phyloP scores from a whole-genome alignment of 2,888 invertebrate genomes.

The Phasia obesa region DNA sequence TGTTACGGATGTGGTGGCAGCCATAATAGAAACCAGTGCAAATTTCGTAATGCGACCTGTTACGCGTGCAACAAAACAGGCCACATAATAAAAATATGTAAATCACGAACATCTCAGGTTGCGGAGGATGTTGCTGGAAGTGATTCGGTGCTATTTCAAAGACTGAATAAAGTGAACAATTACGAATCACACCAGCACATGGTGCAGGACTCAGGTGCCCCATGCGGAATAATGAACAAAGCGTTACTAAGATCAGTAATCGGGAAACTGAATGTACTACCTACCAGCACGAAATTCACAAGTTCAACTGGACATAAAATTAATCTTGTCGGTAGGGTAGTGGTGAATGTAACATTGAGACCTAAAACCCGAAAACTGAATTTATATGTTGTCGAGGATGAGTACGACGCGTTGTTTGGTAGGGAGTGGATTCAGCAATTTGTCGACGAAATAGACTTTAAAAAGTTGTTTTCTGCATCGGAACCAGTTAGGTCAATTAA shows the following conservation, averaged over 20 bases:
- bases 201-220: conserved; percentile 48
- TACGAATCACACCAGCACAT: neutral
- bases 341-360: conserved; percentile 28
- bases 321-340: conserved; percentile 13
- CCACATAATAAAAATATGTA: conserved; percentile 23
- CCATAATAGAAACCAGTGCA: conserved; percentile 14
- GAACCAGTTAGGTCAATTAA: conserved; percentile 24
- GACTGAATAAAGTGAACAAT: conserved; percentile 5
- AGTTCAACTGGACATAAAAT: conserved; percentile 35
- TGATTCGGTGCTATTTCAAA: neutral
- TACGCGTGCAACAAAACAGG: conserved; percentile 38
- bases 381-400: conserved; percentile 36
- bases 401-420: conserved; percentile 37
- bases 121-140: neutral
- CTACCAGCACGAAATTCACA: conserved; percentile 40
- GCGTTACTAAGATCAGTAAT: conserved; percentile 1
- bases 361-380: conserved; percentile 25
- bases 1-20: conserved; percentile 32
- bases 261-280: conserved; percentile 1
- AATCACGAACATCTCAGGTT: conserved; percentile 23
- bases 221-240: conserved; percentile 52
- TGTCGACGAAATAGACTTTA: conserved; percentile 42
- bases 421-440: conserved; percentile 46
- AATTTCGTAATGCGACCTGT: conserved; percentile 32
- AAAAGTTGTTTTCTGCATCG: conserved; percentile 25